Percentiles rank a stretch among this genome's conserved stretches.
Conservation (phyloP, 2,797 vertebrate species). For the Pogonophryne albipinna region DNA sequence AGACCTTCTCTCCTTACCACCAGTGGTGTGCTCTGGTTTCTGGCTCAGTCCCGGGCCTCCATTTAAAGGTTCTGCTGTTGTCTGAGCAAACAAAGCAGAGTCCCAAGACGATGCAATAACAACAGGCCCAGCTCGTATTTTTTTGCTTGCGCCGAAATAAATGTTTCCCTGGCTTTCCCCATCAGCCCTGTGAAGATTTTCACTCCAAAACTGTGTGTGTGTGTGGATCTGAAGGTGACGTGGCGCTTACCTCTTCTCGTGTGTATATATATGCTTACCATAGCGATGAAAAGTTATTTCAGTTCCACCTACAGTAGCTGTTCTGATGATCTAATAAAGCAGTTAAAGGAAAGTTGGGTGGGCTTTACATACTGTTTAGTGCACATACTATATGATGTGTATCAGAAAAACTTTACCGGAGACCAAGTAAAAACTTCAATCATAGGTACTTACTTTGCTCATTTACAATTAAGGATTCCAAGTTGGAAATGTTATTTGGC, state of each 20-base stretch:
- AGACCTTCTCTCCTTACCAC: constrained; percentile 77
- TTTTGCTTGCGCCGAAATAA: constrained; percentile 84
- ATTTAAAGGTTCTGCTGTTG: constrained; percentile 84
- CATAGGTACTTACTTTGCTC: not conserved
- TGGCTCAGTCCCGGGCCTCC: constrained; percentile 75
- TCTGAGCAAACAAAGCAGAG: constrained; percentile 84
- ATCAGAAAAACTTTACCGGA: constrained; percentile 1
- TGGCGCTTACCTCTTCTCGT: constrained; percentile 43
- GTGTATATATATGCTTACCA: constrained; percentile 27
- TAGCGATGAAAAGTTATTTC: constrained; percentile 40
- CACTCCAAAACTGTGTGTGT: constrained; percentile 71
- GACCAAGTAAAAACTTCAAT: constrained; percentile 1
- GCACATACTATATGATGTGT: not conserved
- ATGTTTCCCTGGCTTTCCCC: constrained; percentile 83
- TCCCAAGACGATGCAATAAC: constrained; percentile 79
- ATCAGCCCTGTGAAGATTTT: constrained; percentile 85
- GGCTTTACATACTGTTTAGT: constrained; percentile 15
- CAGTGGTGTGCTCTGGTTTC: constrained; percentile 77
- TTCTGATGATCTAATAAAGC: constrained; percentile 36
- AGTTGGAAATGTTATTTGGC: not conserved
- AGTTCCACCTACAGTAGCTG: constrained; percentile 29
- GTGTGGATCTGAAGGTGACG: constrained; percentile 39
- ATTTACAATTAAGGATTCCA: not conserved
- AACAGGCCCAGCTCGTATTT: constrained; percentile 82
- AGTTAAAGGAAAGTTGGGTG: constrained; percentile 12